These are phyloP conservation scores for Shargacucullia verbasci DNA, from an alignment of 2,888 invertebrate genomes.

Conservation along the genomic window DNA sequence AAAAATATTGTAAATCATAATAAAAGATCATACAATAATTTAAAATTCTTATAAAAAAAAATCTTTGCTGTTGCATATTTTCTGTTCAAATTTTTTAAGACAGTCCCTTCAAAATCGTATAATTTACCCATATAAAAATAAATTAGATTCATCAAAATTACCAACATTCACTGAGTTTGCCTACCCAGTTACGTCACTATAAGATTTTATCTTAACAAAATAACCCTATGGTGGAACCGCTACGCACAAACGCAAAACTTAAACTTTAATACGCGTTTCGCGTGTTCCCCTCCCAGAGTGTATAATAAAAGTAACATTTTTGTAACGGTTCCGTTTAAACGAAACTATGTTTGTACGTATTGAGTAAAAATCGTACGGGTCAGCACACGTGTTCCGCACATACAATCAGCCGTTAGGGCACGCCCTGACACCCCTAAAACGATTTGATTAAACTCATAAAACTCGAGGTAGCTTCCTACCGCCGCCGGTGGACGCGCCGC, in stretches of 20 bases:
- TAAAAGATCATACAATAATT: too few relatives aligned
- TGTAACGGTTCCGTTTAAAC: slow-evolving; percentile 66
- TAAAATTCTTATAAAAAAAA: too few relatives aligned
- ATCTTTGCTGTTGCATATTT: too few relatives aligned
- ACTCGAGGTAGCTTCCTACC: slow-evolving; percentile 71
- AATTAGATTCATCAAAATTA: slow-evolving; percentile 40
- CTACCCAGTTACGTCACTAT: slow-evolving; percentile 47
- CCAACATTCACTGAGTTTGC: slow-evolving; percentile 43
- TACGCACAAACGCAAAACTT: slow-evolving; percentile 65
- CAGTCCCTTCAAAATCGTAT: too few relatives aligned
- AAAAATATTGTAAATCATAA: too few relatives aligned
- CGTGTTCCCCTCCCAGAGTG: slow-evolving; percentile 67
- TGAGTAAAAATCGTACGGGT: slow-evolving; percentile 66
- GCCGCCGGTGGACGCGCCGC: slow-evolving; percentile 50
- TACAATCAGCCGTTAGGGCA: slow-evolving; percentile 80
- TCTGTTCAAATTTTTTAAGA: too few relatives aligned
- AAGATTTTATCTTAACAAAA: slow-evolving; percentile 63
- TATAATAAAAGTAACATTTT: slow-evolving; percentile 70
- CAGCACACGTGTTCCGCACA: slow-evolving; percentile 78
- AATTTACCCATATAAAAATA: too few relatives aligned
- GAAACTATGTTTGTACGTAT: slow-evolving; percentile 64
- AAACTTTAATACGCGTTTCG: slow-evolving; percentile 74
- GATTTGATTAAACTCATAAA: slow-evolving; percentile 88
- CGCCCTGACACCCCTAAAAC: slow-evolving; percentile 81
- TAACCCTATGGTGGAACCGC: slow-evolving; percentile 59